A percentile compares a stretch with the other conserved stretches of the same genome.
Conservation (phyloP, 2,113 vertebrate genomes). For the Cochlearius cochlearius region DNA sequence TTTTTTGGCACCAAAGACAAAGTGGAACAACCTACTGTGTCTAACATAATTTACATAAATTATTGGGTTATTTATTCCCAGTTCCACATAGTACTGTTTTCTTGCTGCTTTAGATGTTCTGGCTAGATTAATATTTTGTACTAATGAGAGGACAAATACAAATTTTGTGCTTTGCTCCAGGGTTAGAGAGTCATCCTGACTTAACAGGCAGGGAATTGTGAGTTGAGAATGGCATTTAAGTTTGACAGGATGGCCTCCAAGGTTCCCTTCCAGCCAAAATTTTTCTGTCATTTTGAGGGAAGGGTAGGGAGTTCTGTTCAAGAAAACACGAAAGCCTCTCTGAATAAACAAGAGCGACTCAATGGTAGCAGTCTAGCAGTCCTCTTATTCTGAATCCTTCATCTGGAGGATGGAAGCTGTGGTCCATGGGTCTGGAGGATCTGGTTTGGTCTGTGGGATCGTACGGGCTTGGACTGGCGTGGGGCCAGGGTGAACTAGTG, state of each 20-base stretch:
- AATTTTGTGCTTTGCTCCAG: not conserved
- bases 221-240: not conserved
- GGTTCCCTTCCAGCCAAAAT: not conserved
- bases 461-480: fast-evolving
- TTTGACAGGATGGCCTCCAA: not conserved
- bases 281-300: not conserved
- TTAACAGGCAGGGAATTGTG: not conserved
- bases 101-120: not conserved
- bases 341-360: not conserved
- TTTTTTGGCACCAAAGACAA: not conserved
- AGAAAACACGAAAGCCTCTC: not conserved
- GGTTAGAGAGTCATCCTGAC: not conserved
- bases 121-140: not conserved
- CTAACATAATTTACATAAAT: not conserved
- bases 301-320: not conserved
- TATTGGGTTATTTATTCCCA: not conserved
- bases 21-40: not conserved
- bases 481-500: not conserved
- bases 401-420: not conserved
- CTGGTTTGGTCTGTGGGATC: not conserved
- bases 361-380: not conserved
- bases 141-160: not conserved
- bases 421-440: not conserved
- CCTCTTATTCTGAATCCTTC: not conserved
- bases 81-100: not conserved